Conservation (phyloP, 2,113 vertebrate species). For the Cebidichthys violaceus region DNA sequence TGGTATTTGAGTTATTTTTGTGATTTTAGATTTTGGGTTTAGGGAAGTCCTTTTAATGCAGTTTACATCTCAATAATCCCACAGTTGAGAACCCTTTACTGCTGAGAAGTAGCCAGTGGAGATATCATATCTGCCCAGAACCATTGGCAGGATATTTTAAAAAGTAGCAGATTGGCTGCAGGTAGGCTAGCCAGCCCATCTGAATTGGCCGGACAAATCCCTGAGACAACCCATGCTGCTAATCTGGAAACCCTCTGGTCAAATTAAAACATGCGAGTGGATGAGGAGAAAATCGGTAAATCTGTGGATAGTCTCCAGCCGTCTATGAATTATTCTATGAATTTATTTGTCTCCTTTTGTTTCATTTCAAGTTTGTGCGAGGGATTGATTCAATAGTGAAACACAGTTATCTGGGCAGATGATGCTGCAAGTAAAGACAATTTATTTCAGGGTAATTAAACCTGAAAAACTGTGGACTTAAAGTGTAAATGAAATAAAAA, state of each 20-base stretch:
- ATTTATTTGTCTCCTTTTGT: constrained; percentile 6
- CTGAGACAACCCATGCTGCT: constrained; percentile 56
- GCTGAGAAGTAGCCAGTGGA: constrained; percentile 31
- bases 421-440: neutral
- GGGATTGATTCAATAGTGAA: constrained; percentile 20
- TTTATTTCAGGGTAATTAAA: neutral
- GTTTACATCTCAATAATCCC: constrained; percentile 12
- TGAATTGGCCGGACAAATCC: constrained; percentile 49
- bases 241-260: constrained; percentile 71
- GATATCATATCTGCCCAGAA: constrained; percentile 37
- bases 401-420: neutral
- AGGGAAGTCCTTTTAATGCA: neutral
- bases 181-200: constrained; percentile 58
- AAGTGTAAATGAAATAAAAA: too few relatives aligned
- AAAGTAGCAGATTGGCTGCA: constrained; percentile 67
- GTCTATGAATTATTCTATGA: constrained; percentile 5
- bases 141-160: constrained; percentile 58
- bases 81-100: constrained; percentile 41
- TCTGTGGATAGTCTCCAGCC: constrained; percentile 47
- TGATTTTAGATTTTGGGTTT: neutral
- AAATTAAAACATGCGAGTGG: constrained; percentile 70
- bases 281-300: constrained; percentile 37
- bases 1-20: neutral
- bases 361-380: constrained; percentile 15
- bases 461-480: neutral